Evolutionary conservation across 2,888 invertebrate genomes (phyloP).

Genomic region (Drosophila koepferae): DNA sequence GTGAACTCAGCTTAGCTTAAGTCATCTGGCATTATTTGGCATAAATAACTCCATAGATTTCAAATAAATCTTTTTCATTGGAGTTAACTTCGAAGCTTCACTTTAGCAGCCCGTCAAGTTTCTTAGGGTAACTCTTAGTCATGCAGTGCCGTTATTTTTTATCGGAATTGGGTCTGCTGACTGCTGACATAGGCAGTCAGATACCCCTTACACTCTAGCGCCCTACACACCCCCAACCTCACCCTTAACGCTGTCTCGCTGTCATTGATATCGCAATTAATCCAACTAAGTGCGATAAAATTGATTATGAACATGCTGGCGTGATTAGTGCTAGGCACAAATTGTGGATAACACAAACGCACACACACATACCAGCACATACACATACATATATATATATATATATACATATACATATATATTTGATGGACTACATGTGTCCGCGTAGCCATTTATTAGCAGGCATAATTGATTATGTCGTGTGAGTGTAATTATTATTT

Average conservation of each 20-base stretch:
- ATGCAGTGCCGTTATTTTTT: conserved; percentile 2
- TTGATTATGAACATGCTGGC: conserved; percentile 82
- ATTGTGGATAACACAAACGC: conserved; percentile 34
- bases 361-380: conserved; percentile 2
- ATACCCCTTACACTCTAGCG: neutral
- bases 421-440: conserved; percentile 53
- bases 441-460: conserved; percentile 66
- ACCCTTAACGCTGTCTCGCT: conserved; percentile 32
- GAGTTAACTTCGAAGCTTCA: no score
- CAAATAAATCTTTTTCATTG: no score
- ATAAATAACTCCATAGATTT: neutral
- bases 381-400: conserved; percentile 1
- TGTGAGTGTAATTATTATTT: conserved; percentile 81
- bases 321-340: conserved; percentile 70
- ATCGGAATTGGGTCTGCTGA: conserved; percentile 33
- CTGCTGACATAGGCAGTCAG: conserved; percentile 3
- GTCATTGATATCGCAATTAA: conserved; percentile 78
- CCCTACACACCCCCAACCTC: conserved; percentile 12
- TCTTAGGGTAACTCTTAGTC: conserved; percentile 4
- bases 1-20: neutral
- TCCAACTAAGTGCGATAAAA: conserved; percentile 81
- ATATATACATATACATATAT: neutral
- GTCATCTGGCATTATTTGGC: neutral
- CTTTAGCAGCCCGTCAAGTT: neutral
- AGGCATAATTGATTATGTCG: conserved; percentile 82